These are phyloP conservation scores for Gymnoscopelus braueri DNA, from an alignment of 2,797 vertebrate genomes.

Conservation along the genomic window DNA sequence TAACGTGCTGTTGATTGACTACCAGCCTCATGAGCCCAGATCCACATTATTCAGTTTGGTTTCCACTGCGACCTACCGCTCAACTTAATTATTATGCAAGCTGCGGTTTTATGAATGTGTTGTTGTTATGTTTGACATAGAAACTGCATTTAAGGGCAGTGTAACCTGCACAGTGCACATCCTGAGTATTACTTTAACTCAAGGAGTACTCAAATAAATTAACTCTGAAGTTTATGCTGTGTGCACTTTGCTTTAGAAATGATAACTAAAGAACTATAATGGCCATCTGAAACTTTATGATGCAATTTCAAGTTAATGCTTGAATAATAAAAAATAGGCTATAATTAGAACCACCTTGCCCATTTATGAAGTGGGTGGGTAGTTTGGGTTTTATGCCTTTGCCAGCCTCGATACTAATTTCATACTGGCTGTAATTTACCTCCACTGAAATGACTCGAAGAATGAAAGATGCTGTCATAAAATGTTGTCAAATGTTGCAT, in stretches of 20 bases:
- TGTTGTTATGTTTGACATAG: neutral
- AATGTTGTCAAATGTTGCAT: slow-evolving; percentile 33
- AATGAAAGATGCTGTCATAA: slow-evolving; percentile 40
- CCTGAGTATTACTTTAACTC: no score
- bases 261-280: no score
- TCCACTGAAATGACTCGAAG: slow-evolving; percentile 42
- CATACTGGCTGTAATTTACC: slow-evolving; percentile 41
- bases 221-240: no score
- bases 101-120: slow-evolving; percentile 8
- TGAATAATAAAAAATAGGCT: neutral
- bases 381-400: slow-evolving; percentile 28
- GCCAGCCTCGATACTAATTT: slow-evolving; percentile 16
- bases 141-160: neutral
- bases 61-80: slow-evolving; percentile 11
- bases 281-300: no score
- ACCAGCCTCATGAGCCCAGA: slow-evolving; percentile 26
- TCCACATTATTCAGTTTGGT: slow-evolving; percentile 10
- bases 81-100: slow-evolving; percentile 6
- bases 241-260: no score
- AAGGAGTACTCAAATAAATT: no score
- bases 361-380: slow-evolving; percentile 33
- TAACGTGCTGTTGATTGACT: slow-evolving; percentile 66
- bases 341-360: neutral
- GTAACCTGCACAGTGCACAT: no score
- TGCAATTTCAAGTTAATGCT: neutral